Base-by-base conservation (phyloP, 1,140 invertebrate species). In the Kradibia gibbosae region DNA sequence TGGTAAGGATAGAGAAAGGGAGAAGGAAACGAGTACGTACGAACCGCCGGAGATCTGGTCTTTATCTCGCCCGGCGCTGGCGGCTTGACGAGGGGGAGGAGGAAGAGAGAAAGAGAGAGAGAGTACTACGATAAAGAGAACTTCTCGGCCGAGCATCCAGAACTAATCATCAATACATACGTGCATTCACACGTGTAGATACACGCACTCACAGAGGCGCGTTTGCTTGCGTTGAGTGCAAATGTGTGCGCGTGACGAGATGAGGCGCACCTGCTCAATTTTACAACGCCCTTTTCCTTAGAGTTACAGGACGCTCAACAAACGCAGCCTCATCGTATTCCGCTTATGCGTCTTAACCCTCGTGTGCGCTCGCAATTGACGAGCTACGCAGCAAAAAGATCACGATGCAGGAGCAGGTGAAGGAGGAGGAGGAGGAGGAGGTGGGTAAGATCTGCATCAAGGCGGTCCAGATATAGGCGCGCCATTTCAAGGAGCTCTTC, bases 101-200 rank as follows among this genome's bases (percentile, higher is more conserved):
- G n/a, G n/a, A n/a, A n/a, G n/a, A n/a, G n/a, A n/a, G n/a, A n/a
- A n/a, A n/a, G n/a, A n/a, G n/a, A n/a, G n/a, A n/a, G n/a, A n/a
- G n/a, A n/a, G n/a, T n/a, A n/a, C n/a, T n/a, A n/a, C n/a, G n/a
- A n/a, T n/a, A n/a, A n/a, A n/a, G n/a, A n/a, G n/a, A n/a, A 45
- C 42, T 22, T 10, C 42, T 7, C 70, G 42, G 15, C 62, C 60
- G 73, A 53, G 70, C 73, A 78, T 82, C 81, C 83, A 80, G 84
- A 83, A 84, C 84, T 83, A 85, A 83, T 85, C 84, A 82, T 77
- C 74, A 77, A 83, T 84, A 85, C 83, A 78, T 80, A 82, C 78
- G 34, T 57, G 75, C 45, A 75, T 28, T 50, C 79, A 34, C 67
- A 45, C 57, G n/a, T 76, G 36, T 36, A n/a, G 20, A 8, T 57